Evolutionary conservation across 2,113 vertebrate genomes (phyloP).

Genomic region (Ginglymostoma cirratum): DNA sequence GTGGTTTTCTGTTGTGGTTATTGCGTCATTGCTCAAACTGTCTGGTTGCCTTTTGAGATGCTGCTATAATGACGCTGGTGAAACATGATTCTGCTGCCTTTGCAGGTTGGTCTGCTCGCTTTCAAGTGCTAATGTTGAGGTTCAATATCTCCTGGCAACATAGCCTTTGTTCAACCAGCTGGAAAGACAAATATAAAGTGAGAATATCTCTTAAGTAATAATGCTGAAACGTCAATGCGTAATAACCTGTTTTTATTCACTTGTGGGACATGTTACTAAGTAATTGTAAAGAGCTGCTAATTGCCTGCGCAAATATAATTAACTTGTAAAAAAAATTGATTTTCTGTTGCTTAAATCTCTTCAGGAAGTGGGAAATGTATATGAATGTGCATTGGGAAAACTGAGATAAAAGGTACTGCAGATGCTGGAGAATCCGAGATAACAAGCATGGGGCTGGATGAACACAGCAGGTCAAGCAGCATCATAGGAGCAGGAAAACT

Average conservation of each 20-base stretch:
- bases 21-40: background rate
- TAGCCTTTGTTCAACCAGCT: no score
- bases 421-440: no score
- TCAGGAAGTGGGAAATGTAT: background rate
- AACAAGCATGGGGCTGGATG: no score
- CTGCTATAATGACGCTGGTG: background rate
- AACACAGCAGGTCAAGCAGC: no score
- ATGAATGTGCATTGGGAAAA: background rate
- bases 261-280: no score
- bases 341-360: background rate
- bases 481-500: no score
- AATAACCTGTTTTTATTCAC: no score
- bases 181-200: background rate
- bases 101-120: background rate
- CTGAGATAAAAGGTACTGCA: no score
- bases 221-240: no score
- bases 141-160: background rate
- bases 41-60: background rate
- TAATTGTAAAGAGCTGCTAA: background rate
- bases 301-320: background rate
- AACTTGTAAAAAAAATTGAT: background rate
- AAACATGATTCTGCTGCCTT: background rate
- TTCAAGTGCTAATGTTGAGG: background rate
- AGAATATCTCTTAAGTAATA: background rate
- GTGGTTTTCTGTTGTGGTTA: conserved; percentile 19